A percentile compares a stretch with the other conserved stretches of the same genome.
These are phyloP conservation scores for Eudemis profundana DNA, from an alignment of 2,888 invertebrate species.

Conservation along the genomic window DNA sequence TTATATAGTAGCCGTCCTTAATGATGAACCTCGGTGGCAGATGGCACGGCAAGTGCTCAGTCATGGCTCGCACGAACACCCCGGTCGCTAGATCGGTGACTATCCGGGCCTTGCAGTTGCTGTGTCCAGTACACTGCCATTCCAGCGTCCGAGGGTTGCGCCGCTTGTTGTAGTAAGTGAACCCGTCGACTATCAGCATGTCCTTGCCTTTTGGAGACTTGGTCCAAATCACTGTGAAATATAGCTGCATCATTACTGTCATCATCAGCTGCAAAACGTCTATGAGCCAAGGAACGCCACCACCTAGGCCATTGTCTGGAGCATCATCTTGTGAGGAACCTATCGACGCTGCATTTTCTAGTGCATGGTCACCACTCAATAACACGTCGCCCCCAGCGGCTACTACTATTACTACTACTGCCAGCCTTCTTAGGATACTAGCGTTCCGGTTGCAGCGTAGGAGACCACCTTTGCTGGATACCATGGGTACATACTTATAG, in stretches of 20 bases:
- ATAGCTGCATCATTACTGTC: background rate
- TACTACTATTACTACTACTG: too few species aligned
- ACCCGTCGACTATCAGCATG: slow-evolving; percentile 3
- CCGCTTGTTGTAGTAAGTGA: slow-evolving; percentile 5
- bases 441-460: background rate
- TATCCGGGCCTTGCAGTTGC: background rate
- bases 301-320: too few species aligned
- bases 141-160: background rate
- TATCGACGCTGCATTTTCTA: too few species aligned
- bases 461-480: background rate
- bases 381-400: too few species aligned
- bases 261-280: too few species aligned
- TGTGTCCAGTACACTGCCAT: slow-evolving; percentile 1
- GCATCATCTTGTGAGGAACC: too few species aligned
- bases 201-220: background rate
- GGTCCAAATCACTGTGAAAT: slow-evolving; percentile 5
- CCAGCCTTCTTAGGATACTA: too few species aligned
- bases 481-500: background rate
- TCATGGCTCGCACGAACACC: background rate
- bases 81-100: background rate
- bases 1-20: background rate
- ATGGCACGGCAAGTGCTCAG: background rate
- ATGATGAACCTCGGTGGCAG: background rate
- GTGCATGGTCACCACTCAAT: too few species aligned
- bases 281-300: too few species aligned